Evolutionary conservation across 2,888 invertebrate species (phyloP), one percentile per base, ranked within the genome.

Genomic region (Venusia cambrica): DNA sequence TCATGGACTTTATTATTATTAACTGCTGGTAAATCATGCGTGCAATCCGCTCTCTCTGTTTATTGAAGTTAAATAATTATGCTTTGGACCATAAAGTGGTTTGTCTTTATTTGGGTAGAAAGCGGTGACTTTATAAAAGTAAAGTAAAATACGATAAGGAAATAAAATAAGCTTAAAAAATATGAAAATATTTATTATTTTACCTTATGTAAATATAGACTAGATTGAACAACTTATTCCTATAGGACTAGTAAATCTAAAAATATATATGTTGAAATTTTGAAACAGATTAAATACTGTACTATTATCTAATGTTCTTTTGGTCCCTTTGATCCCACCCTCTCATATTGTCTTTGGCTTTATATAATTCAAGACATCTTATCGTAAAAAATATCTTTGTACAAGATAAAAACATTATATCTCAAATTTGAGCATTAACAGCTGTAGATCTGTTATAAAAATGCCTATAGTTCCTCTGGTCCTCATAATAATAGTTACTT

Each of bases 1-100:
- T 87, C 85, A 87, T 87, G 72, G 67, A 65, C 62, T 63, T 70
- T 68, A 66, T 73, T 80, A 83, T 80, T 81, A 78, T 83, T 76
- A 75, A 58, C 58, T 48, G 57, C 59, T 70, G 71, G 66, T 73
- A 75, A 79, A 83, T 81, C 83, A 83, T 73, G 76, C 80, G 78
- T 62, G 56, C 48, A 57, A 57, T 67, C 58, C 57, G 66, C 63
- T 61, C 57, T 62, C 62, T 64, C 56, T 57, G 36, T 58, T 55
- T 60, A 54, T 62, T 57, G 52, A 48, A 40, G 52, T 48, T 25
- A 43, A 36, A 41, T n/a, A n/a, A 17, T 27, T 29, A 16, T 26
- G 1, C n/a, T 22, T 28, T 33, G 6, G n/a, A n/a, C n/a, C n/a
- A n/a, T n/a, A n/a, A n/a, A n/a, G n/a, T n/a, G n/a, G n/a, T n/a